Base-by-base conservation (phyloP, 2,113 vertebrate genomes). In the Albula glossodonta region DNA sequence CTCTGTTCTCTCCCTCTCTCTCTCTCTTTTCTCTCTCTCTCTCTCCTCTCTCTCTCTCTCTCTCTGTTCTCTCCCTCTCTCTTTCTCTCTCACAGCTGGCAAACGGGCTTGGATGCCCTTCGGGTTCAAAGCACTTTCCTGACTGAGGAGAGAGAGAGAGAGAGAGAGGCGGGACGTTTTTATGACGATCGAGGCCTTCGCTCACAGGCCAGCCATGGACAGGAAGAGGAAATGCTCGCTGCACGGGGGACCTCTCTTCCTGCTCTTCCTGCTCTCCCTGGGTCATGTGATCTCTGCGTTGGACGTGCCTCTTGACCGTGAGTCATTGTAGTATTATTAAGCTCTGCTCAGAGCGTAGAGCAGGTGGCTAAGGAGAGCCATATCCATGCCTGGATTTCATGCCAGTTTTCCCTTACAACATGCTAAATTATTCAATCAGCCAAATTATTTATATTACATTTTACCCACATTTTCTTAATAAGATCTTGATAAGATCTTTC, bases 281-380 rank as follows among this genome's bases (percentile, higher is more conserved):
- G 96, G 95, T 92, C 96, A 96, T 90, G 90, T 97, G 82, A 90
- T 95, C 93, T 89, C 91, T n/a, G 95, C 97, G 0, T 87, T 99
- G 94, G 98, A 99, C 80, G 98, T 99, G 89, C 98, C 98, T 90
- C 96, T 99, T 86, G 97, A 99, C 92, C 94, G 98, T 99, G 96
- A 98, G 98, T 70, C 22, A n/a, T n/a, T n/a, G 63, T 5, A 70
- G 63, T 17, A 22, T 70, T 25, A 6, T 22, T 4, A 4, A 3
- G 4, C 22, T 63, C 17, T 63, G 60, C 12, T 63, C 8, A 12
- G 7, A 56, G 7, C 53, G 3, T 41, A 41, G 31, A 41, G 31
- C 31, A 41, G 31, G 31, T 41, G 31, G 31, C 31, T 41, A 41
- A 41, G 31, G 31, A 41, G 31, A 41, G 31, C 31, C 1, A 41